These are phyloP conservation scores for Tympanuchus pallidicinctus DNA, from an alignment of 2,113 vertebrate species.

Conservation along the genomic window DNA sequence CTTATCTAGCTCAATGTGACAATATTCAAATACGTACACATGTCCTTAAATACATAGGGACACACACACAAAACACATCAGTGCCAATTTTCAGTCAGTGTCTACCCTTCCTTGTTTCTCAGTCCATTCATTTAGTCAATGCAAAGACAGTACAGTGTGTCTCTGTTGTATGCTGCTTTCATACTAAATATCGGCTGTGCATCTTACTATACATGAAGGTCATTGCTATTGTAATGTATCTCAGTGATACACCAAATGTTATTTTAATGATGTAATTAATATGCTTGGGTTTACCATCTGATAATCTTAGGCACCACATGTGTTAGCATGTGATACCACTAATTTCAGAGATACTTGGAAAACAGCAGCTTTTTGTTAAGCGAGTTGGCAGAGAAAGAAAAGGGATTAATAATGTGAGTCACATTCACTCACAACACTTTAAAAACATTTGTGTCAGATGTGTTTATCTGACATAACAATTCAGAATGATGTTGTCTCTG, in stretches of 20 bases:
- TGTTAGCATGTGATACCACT: slow-evolving; percentile 29
- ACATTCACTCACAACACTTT: slow-evolving; percentile 14
- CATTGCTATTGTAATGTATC: slow-evolving; percentile 75
- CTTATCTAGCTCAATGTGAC: slow-evolving; percentile 53
- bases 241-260: slow-evolving; percentile 71
- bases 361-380: slow-evolving; percentile 45
- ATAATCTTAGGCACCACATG: slow-evolving; percentile 66
- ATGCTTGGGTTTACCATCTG: slow-evolving; percentile 74
- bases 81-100: slow-evolving; percentile 41
- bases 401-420: slow-evolving; percentile 42
- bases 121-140: slow-evolving; percentile 52
- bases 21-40: neutral
- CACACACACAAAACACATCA: neutral
- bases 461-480: neutral
- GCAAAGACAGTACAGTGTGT: slow-evolving; percentile 15
- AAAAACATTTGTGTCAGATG: slow-evolving; percentile 31
- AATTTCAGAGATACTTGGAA: slow-evolving; percentile 39
- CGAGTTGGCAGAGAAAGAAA: slow-evolving; percentile 34
- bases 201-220: slow-evolving; percentile 71
- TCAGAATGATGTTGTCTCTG: slow-evolving; percentile 13
- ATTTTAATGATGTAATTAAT: slow-evolving; percentile 79
- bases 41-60: neutral
- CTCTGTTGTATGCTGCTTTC: slow-evolving; percentile 23
- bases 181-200: slow-evolving; percentile 30
- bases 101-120: slow-evolving; percentile 31